Conservation (phyloP, 2,888 invertebrate genomes). For the Drosophila ustulata region DNA sequence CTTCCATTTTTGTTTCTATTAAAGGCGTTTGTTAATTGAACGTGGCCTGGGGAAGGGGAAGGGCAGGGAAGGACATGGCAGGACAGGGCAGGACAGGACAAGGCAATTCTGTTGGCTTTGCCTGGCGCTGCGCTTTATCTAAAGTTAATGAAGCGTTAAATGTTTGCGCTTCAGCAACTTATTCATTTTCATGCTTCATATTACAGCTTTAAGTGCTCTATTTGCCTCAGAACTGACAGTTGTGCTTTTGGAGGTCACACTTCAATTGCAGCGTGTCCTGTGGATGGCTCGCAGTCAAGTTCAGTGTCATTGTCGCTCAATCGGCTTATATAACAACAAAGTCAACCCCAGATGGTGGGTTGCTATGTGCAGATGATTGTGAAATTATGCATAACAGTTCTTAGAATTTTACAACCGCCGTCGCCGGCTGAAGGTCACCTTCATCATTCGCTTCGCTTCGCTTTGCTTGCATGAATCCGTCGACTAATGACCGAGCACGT, state of each 20-base stretch:
- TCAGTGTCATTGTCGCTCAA: conserved; percentile 56
- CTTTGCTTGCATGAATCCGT: conserved; percentile 21
- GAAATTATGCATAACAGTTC: conserved; percentile 50
- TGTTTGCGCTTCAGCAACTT: conserved; percentile 78
- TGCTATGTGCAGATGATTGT: conserved; percentile 25
- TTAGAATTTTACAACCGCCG: conserved; percentile 26
- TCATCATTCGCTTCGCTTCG: conserved; percentile 12
- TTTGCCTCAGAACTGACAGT: conserved; percentile 42
- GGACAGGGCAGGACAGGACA: neutral
- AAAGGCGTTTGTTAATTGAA: conserved; percentile 56
- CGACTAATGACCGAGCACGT: conserved; percentile 38
- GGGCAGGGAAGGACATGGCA: neutral
- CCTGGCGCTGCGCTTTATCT: conserved; percentile 67
- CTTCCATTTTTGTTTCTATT: conserved; percentile 7
- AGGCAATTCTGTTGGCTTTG: conserved; percentile 1
- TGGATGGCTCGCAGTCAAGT: conserved; percentile 41
- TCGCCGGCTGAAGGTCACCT: conserved; percentile 49
- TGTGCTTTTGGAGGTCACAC: conserved; percentile 62
- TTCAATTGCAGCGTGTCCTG: conserved; percentile 49
- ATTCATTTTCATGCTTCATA: conserved; percentile 78
- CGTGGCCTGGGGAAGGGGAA: neutral
- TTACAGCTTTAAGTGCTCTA: conserved; percentile 79
- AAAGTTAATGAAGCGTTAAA: conserved; percentile 81
- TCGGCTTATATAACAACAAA: conserved; percentile 48
- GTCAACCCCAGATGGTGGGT: conserved; percentile 37